Evolutionary conservation across 2,113 vertebrate genomes (phyloP), one percentile per base, ranked within the genome.

Genomic region (Podarcis raffonei): DNA sequence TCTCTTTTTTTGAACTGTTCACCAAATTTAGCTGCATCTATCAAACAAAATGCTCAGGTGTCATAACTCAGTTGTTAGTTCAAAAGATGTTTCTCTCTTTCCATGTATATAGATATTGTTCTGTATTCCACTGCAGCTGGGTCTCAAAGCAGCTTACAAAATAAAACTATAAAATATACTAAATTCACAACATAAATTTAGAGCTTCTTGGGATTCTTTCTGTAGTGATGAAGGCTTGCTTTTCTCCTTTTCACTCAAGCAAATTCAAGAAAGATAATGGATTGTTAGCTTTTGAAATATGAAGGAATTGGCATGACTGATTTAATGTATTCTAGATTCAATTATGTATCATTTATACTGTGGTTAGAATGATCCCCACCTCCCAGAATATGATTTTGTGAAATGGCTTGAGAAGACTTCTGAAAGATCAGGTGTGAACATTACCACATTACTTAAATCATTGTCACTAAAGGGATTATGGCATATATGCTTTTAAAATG

Each of bases 151-250:
- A 20, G 5, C 59, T 62, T 62, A 62, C 59, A 20, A 62, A 62
- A 62, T 62, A 62, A 62, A 20, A 5, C 3, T 62, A 62, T 62
- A 62, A 20, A 18, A 62, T 62, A 62, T 62, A 20, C 59, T 18
- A 20, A 62, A 62, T 62, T 62, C 4, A 62, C 20, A 62, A 62
- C 59, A 62, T 62, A 62, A 62, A 62, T 90, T 53, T 76, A 62
- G 89, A 78, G 1, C 65, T 15, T 39, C 59, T 72, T 75, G 42
- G 32, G 89, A 23, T 42, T 89, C 48, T 82, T 94, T 89, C 30
- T 84, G 53, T 68, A 72, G 72, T 4, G 57, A 35, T 72, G 42
- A 42, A 83, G 85, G 66, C 13, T 20, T 8, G 7, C 83, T 87
- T 0, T 53, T 7, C 53, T 6, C 9, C 1, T 5, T n/a, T 77